Conservation (phyloP, 2,113 vertebrate genomes). For the Rhinolophus ferrumequinum region DNA sequence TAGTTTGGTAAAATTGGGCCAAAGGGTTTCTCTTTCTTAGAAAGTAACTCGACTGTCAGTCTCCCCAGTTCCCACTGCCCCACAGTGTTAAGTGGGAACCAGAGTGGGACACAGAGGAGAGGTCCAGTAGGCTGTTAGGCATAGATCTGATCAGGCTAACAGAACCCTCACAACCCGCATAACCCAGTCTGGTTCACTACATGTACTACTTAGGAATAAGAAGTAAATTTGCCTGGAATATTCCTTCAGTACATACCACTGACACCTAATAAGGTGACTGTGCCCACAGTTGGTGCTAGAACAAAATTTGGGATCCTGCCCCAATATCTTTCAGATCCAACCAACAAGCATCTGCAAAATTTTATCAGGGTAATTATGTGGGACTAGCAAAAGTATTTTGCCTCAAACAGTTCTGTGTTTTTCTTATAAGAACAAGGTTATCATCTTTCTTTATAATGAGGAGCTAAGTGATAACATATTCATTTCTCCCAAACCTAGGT, state of each 20-base stretch:
- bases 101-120: no score
- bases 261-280: background rate
- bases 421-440: background rate
- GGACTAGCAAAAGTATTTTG: background rate
- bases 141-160: background rate
- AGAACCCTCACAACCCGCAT: background rate
- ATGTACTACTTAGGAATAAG: background rate
- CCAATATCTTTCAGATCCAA: background rate
- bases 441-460: background rate
- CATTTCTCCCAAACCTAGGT: conserved; percentile 9
- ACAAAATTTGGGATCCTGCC: background rate
- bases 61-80: background rate
- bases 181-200: background rate
- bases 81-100: background rate
- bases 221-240: background rate
- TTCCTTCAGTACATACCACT: background rate
- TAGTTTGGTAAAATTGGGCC: background rate
- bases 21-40: background rate
- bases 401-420: background rate
- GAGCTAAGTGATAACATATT: conserved; percentile 32
- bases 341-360: background rate
- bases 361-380: background rate
- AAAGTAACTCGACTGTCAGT: background rate
- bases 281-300: background rate
- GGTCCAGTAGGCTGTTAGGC: background rate